phyloP scores from a whole-genome alignment of 2,113 vertebrate genomes.

The Odobenus rosmarus region DNA sequence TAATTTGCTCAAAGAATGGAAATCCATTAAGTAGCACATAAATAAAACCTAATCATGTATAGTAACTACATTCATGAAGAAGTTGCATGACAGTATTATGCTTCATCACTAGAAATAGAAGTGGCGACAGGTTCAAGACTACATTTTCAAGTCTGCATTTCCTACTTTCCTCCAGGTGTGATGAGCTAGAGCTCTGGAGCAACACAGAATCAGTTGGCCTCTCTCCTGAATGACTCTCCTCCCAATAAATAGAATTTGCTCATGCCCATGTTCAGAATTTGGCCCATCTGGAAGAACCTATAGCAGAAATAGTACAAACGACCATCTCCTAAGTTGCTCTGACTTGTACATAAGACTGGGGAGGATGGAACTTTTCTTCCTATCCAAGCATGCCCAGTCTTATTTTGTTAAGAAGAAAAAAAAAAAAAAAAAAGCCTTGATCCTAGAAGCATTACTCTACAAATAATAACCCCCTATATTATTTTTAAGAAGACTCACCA shows the following conservation, averaged over 20 bases:
- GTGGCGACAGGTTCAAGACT: not conserved
- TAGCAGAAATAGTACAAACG: not conserved
- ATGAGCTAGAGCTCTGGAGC: not conserved
- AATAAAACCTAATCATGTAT: not conserved
- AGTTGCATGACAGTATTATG: not conserved
- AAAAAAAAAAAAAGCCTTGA: not conserved
- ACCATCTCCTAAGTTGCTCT: not conserved
- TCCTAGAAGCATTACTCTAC: not conserved
- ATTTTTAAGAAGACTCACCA: not conserved
- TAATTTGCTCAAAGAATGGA: conserved; percentile 36
- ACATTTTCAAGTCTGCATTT: not conserved
- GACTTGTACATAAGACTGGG: not conserved
- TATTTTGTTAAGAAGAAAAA: not conserved
- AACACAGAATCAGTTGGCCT: not conserved
- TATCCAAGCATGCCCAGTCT: not conserved
- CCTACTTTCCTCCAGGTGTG: not conserved
- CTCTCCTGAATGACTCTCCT: not conserved
- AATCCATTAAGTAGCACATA: conserved; percentile 19
- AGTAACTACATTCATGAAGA: not conserved
- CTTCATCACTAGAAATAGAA: not conserved
- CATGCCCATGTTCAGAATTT: not conserved
- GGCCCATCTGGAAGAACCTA: not conserved
- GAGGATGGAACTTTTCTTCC: not conserved
- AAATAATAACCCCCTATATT: not conserved
- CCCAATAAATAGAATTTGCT: not conserved